phyloP scores from a whole-genome alignment of 2,113 vertebrate genomes.

The Tursiops truncatus region DNA sequence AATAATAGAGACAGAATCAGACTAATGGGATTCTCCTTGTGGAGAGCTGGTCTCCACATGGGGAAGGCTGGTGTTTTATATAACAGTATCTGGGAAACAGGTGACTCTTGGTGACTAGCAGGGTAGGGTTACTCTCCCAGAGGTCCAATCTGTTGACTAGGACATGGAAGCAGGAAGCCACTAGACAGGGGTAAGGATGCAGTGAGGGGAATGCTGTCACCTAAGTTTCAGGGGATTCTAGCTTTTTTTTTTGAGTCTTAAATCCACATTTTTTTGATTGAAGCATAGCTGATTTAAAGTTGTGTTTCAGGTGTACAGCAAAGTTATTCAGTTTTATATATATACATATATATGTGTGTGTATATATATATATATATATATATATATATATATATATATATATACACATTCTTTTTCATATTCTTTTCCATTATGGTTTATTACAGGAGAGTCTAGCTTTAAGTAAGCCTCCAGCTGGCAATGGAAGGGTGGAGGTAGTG shows the following conservation, averaged over 20 bases:
- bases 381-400: neutral
- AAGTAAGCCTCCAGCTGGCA: neutral
- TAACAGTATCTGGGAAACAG: neutral
- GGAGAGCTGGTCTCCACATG: neutral
- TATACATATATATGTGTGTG: accelerated
- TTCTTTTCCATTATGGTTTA: neutral
- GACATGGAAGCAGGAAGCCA: neutral
- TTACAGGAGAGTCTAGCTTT: neutral
- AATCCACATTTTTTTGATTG: neutral
- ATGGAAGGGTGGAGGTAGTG: neutral
- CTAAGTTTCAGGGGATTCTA: neutral
- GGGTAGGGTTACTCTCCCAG: neutral
- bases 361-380: no score
- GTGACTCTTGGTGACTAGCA: neutral
- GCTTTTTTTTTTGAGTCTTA: neutral
- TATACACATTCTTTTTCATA: neutral
- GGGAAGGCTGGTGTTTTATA: neutral
- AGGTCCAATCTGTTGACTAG: neutral
- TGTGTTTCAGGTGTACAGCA: neutral
- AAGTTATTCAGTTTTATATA: neutral
- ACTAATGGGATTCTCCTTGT: neutral
- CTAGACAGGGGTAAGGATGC: neutral
- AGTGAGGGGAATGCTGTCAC: no score
- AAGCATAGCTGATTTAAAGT: neutral
- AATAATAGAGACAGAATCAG: neutral